Evolutionary conservation across 2,888 invertebrate genomes (phyloP), one percentile per base, ranked within the genome.

Genomic region (Spicauda simplicius): DNA sequence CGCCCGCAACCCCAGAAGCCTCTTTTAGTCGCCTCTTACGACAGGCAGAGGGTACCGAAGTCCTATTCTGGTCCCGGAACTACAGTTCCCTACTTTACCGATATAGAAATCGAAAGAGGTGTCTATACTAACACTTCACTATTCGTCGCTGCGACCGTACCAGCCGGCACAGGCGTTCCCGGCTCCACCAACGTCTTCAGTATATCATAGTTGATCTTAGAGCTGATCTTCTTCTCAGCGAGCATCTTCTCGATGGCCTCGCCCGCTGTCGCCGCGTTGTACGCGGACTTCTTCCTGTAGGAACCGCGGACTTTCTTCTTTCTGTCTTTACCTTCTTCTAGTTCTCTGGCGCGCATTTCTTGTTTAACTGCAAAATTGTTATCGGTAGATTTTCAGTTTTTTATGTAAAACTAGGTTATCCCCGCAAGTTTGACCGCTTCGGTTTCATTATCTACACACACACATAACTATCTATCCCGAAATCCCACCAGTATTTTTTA

Each of bases 191-290:
- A 5, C 14, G 45, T 45, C n/a, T 45, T n/a, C 45, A 45, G 45
- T 0, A 45, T 45, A 11, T 45, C 45, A 6, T n/a, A 45, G 7
- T n/a, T 45, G 45, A 45, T 45, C n/a, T 45, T n/a, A 6, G 14
- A n/a, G 3, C 99, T 99, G 73, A 99, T 97, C 82, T 97, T 97
- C 89, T 98, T 98, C 84, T 99, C 99, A 74, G 91, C 97, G 19
- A 99, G 91, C 96, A 99, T 98, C 90, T 98, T 98, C 83, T 98
- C 98, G 56, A 99, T 98, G 0, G 99, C 99, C 89, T 99, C 99
- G 3, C 97, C 97, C 65, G 95, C 95, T 0, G 95, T 95, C 0
- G 96, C 95, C 0, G 96, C 96, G 48, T 94, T 95, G 54, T 95
- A 94, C 2, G 94, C 90, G 25, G 91, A 91, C 75, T 96, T 95